Base-by-base conservation (phyloP, 1,140 invertebrate species). In the Lordiphosa stackelbergi region DNA sequence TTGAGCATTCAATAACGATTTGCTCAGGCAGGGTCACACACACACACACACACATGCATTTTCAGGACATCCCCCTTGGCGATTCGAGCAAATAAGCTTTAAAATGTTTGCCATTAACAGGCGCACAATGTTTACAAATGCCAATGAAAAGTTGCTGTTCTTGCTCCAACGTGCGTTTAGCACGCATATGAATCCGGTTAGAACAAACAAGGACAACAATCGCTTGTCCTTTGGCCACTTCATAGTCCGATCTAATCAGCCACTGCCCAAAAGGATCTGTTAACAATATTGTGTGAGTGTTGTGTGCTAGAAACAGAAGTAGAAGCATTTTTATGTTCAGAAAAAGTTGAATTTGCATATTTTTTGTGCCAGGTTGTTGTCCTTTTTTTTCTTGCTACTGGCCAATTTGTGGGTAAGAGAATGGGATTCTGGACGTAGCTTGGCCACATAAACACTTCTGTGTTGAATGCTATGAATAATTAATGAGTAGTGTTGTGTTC, bases 1-100 rank as follows among this genome's bases (percentile, higher is more conserved):
- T 81, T 69, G 64, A 70, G 77, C 73, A 73, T 81, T 75, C 75
- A 81, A 81, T 81, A 75, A 81, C 68, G 77, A 83, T 81, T 81
- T 72, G 68, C 66, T 71, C 56, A 75, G 31, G 49, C 59, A 51
- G 10, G 43, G 59, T 46, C 53, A 31, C 7, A 51, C 53, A 31
- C 28, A 28, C 6, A 6, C 24, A 28, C 24, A 31, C 28, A 31
- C 2, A 31, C 28, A 31, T 31, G 28, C 28, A 31, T 8, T 8
- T 31, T 7, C 28, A 31, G 28, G 28, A 31, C 28, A 31, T 31
- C 28, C 28, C 28, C 28, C 7, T 31, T 5, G 28, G 64, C 42
- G 40, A 6, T 31, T 34, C 35, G 5, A 28, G 24, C 22, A 70
- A 74, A 81, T 70, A 81, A 81, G 66, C 75, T 81, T 81, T 81